Percentiles rank a stretch among this genome's conserved stretches.
Conservation (phyloP, 2,888 invertebrate species). For the Rhamnusium bicolor region DNA sequence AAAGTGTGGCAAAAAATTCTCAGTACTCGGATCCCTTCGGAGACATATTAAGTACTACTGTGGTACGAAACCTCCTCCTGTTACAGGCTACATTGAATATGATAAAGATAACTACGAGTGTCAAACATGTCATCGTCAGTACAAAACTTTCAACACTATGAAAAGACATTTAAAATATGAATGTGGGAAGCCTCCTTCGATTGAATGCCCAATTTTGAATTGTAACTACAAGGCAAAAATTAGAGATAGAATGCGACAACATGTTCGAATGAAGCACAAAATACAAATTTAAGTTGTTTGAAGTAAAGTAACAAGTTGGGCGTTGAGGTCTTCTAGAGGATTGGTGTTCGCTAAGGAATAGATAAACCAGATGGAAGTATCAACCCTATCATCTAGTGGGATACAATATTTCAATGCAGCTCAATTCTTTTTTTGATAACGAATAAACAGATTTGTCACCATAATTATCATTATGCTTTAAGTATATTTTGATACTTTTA, state of each 20-base stretch:
- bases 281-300: conserved; percentile 16
- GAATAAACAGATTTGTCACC: too few species aligned
- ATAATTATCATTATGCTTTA: too few species aligned
- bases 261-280: conserved; percentile 61
- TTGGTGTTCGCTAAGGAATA: too few species aligned
- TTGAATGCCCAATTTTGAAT: conserved; percentile 58
- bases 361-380: too few species aligned
- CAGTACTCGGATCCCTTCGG: conserved; percentile 51
- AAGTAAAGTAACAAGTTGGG: too few species aligned
- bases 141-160: conserved; percentile 58
- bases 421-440: too few species aligned
- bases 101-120: conserved; percentile 49
- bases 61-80: conserved; percentile 57
- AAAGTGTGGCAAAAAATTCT: conserved; percentile 52
- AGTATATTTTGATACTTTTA: too few species aligned
- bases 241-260: conserved; percentile 60
- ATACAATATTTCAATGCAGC: too few species aligned
- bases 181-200: conserved; percentile 59
- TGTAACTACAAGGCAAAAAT: conserved; percentile 61
- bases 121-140: conserved; percentile 48
- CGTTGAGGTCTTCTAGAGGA: too few species aligned
- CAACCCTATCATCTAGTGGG: too few species aligned
- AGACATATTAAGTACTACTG: conserved; percentile 58
- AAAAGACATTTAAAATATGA: conserved; percentile 61
- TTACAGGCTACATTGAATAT: conserved; percentile 56